Conservation (phyloP, 2,113 vertebrate species). For the Stegostoma tigrinum region DNA sequence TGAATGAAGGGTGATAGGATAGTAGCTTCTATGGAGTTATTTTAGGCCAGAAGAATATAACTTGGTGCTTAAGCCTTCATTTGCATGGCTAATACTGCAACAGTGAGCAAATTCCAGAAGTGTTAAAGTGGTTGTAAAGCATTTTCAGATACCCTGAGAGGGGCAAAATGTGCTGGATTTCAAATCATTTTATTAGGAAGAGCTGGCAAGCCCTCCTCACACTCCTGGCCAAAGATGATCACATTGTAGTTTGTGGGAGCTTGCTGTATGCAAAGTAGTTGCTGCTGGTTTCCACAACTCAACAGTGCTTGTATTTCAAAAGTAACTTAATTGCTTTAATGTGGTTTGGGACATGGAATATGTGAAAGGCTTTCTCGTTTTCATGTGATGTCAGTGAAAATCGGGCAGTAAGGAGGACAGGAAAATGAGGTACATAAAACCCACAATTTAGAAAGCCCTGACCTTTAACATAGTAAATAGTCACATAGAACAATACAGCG, state of each 20-base stretch:
- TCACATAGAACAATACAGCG: too few species aligned
- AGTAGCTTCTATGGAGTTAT: too few species aligned
- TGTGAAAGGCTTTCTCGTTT: neutral
- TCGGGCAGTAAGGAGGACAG: neutral
- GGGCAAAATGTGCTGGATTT: neutral
- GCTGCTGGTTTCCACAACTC: neutral
- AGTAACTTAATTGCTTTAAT: neutral
- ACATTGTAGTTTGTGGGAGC: neutral
- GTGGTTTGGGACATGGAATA: neutral
- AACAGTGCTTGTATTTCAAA: neutral
- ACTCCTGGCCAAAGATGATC: neutral
- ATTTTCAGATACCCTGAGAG: neutral
- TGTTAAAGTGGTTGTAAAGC: neutral
- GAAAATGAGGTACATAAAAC: neutral
- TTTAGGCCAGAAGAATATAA: neutral
- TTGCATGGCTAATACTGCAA: neutral
- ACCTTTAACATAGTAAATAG: neutral
- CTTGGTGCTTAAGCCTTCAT: neutral
- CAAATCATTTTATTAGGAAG: neutral
- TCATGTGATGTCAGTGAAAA: neutral
- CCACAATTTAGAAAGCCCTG: too few species aligned
- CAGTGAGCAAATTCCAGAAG: neutral
- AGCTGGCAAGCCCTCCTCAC: neutral
- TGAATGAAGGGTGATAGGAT: too few species aligned
- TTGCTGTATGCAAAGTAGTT: neutral